A percentile compares a stretch with the other conserved stretches of the same genome.
phyloP scores from a whole-genome alignment of 2,888 invertebrate species.

The Hermaeophaga mercurialis region DNA sequence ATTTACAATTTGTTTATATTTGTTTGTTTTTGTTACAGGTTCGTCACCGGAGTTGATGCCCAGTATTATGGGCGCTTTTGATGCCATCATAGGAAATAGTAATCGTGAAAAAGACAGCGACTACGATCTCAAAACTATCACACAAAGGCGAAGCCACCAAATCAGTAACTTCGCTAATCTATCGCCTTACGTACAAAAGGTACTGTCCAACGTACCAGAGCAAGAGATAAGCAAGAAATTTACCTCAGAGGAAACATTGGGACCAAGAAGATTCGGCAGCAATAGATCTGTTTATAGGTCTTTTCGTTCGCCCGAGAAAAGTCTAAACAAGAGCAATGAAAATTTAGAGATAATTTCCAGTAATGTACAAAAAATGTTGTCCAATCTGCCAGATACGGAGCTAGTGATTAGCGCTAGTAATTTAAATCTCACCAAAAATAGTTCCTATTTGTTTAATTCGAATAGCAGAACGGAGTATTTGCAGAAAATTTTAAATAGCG shows the following conservation, averaged over 20 bases:
- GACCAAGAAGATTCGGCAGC: slow-evolving; percentile 34
- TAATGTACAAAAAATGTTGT: slow-evolving; percentile 63
- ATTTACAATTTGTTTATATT: too few relatives aligned
- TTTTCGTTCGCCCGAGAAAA: slow-evolving; percentile 40
- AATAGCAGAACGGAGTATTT: slow-evolving; percentile 32
- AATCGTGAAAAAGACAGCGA: slow-evolving; percentile 36
- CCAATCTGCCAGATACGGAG: slow-evolving; percentile 59
- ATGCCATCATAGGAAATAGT: slow-evolving; percentile 69
- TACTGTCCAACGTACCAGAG: slow-evolving; percentile 63
- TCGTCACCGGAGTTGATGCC: slow-evolving; percentile 86
- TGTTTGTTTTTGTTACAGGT: slow-evolving; percentile 67
- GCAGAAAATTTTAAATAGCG: slow-evolving; percentile 28
- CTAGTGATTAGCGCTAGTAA: slow-evolving; percentile 51
- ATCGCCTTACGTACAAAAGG: slow-evolving; percentile 67
- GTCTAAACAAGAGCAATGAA: slow-evolving; percentile 49
- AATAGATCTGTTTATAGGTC: slow-evolving; percentile 34
- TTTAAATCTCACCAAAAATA: slow-evolving; percentile 43
- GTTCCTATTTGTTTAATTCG: slow-evolving; percentile 42
- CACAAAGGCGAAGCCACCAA: slow-evolving; percentile 52
- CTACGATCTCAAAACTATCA: slow-evolving; percentile 38
- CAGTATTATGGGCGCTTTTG: slow-evolving; percentile 84
- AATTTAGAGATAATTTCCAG: slow-evolving; percentile 56
- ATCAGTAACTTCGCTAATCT: slow-evolving; percentile 61
- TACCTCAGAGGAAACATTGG: slow-evolving; percentile 52
- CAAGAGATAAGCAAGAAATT: slow-evolving; percentile 53